Percentiles rank a stretch among this genome's conserved stretches.
Evolutionary conservation across 2,797 vertebrate species (phyloP).

Genomic region (Ptychadena robeensis): DNA sequence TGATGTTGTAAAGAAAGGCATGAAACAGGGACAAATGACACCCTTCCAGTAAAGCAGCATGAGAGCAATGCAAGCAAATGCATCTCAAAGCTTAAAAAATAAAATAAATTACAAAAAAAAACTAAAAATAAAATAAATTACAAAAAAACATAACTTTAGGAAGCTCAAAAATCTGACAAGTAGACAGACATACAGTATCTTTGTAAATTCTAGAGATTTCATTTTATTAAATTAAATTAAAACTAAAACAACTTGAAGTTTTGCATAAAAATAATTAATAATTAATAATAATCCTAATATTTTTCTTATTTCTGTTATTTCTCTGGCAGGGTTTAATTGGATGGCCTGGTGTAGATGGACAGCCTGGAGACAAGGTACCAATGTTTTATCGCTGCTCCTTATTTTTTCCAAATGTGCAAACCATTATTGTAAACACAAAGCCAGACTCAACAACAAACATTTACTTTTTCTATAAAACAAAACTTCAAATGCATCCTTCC

Average conservation of each 20-base stretch:
- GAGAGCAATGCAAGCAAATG: too few species aligned
- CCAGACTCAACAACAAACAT: background rate
- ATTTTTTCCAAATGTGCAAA: background rate
- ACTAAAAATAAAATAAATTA: too few species aligned
- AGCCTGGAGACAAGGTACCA: conserved; percentile 75
- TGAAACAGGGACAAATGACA: too few species aligned
- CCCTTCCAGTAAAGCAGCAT: too few species aligned
- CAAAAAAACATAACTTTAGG: too few species aligned
- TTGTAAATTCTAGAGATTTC: too few species aligned
- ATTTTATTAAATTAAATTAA: background rate
- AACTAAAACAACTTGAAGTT: background rate
- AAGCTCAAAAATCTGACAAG: too few species aligned
- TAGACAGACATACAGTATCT: too few species aligned
- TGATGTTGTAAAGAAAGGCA: too few species aligned
- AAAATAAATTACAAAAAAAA: too few species aligned
- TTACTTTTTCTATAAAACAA: background rate
- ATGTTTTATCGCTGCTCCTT: background rate
- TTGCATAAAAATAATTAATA: background rate
- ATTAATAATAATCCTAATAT: too few species aligned
- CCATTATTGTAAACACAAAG: background rate
- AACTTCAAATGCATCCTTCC: background rate
- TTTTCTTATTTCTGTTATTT: background rate
- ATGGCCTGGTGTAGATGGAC: conserved; percentile 74
- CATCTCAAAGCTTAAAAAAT: too few species aligned
- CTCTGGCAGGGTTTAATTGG: conserved; percentile 78